Base-by-base conservation (phyloP, 2,113 vertebrate species). In the Thinocorus orbignyianus region DNA sequence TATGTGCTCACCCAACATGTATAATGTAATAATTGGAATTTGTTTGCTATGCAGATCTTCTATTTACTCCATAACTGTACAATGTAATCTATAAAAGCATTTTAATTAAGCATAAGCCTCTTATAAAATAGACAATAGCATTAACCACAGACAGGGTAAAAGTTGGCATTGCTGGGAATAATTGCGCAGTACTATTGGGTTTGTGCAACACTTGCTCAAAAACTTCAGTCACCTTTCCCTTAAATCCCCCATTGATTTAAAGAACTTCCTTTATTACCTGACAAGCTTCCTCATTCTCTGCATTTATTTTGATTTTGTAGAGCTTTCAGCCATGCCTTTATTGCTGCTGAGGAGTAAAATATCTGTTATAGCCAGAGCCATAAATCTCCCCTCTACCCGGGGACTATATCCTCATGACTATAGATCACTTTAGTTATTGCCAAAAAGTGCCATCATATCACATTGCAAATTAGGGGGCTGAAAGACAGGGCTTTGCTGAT, bases 241-340 rank as follows among this genome's bases (percentile, higher is more conserved):
- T 89, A 96, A 97, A 95, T 90, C 91, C 86, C 79, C 86, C 66
- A 52, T 79, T 95, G 96, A 97, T 97, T 92, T 97, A 97, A 96
- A 94, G 96, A 96, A 92, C 93, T 96, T 91, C 92, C 73, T 93
- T 96, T 97, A 98, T 95, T 95, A 95, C 96, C 97, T 98, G 97
- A 96, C 97, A 97, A 87, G 92, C 93, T 93, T 55, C 79, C 93
- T 97, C 96, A 74, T 95, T 95, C 81, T 87, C 92, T 91, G 88
- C 96, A 97, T 97, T 98, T 96, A 97, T 97, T 98, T 97, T 92
- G 90, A 97, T 98, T 97, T 97, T 94, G 92, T 85, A 91, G 95
- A 93, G 96, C 97, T 98, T 96, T 96, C 97, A 97, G 95, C 96
- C 97, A 78, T 97, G 94, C 94, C 96, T 95, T 80, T 96, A 96